phyloP scores from a whole-genome alignment of 2,888 invertebrate species.

The Mesopsocus fuscifrons region DNA sequence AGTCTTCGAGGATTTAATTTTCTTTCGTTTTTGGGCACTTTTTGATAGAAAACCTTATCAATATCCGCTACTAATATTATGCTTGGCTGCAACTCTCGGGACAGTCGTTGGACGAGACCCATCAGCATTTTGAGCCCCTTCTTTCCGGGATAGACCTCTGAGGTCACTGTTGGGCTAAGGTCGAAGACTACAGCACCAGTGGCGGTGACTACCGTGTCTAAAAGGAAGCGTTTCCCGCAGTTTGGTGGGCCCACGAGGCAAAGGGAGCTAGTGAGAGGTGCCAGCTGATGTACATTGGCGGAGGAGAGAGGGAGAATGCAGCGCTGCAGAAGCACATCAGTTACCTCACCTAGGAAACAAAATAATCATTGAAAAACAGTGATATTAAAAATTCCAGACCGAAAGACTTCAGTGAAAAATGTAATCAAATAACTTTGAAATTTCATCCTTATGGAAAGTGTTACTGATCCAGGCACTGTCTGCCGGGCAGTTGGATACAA shows the following conservation, averaged over 20 bases:
- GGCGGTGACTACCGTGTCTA: slow-evolving; percentile 54
- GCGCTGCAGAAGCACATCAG: slow-evolving; percentile 35
- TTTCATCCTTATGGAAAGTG: no score
- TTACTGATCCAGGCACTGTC: no score
- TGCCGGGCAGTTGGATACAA: no score
- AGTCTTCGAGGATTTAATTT: slow-evolving; percentile 46
- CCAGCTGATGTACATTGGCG: slow-evolving; percentile 18
- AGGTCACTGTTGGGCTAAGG: slow-evolving; percentile 45
- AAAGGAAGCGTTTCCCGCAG: slow-evolving; percentile 48
- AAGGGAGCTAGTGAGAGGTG: slow-evolving; percentile 31
- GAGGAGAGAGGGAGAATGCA: slow-evolving; percentile 38
- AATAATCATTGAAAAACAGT: no score
- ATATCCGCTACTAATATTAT: slow-evolving; percentile 46
- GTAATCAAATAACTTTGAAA: no score
- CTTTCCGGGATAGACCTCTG: slow-evolving; percentile 46
- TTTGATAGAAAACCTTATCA: slow-evolving; percentile 47
- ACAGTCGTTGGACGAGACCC: slow-evolving; percentile 42
- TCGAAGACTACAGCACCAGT: slow-evolving; percentile 57
- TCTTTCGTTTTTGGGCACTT: slow-evolving; percentile 39
- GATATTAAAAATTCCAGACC: no score
- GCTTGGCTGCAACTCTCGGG: slow-evolving; percentile 44
- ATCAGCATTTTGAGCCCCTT: slow-evolving; percentile 46
- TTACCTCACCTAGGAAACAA: slow-evolving; percentile 38
- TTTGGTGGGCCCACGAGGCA: slow-evolving; percentile 48
- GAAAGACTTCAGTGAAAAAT: no score